Evolutionary conservation across 2,888 invertebrate species (phyloP).

Genomic region (Eumerus sabulonum): DNA sequence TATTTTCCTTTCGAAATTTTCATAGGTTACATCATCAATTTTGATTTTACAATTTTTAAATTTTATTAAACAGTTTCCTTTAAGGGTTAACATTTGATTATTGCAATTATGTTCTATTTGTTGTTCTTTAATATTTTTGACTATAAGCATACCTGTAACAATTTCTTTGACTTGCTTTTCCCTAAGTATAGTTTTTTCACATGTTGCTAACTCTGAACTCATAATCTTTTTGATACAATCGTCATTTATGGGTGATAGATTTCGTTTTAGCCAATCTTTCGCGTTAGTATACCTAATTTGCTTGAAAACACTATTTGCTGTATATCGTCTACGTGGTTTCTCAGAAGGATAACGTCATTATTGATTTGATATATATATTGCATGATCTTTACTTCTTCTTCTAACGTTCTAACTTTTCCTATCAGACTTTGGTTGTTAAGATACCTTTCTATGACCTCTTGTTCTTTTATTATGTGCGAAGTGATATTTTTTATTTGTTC

Average conservation of each 20-base stretch:
- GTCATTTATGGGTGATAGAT: not conserved
- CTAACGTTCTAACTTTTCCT: too few relatives aligned
- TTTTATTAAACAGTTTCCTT: conserved; percentile 2
- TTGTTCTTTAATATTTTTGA: not conserved
- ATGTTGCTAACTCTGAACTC: not conserved
- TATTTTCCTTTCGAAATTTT: not conserved
- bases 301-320: conserved; percentile 60
- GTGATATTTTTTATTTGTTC: too few relatives aligned
- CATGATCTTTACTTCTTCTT: conserved; percentile 62
- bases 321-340: conserved; percentile 48
- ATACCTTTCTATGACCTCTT: too few relatives aligned
- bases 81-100: not conserved
- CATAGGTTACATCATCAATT: conserved; percentile 2
- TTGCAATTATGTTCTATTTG: conserved; percentile 5
- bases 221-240: too few relatives aligned
- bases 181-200: not conserved
- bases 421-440: too few relatives aligned
- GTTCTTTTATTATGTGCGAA: too few relatives aligned
- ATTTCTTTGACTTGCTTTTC: not conserved
- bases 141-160: not conserved
- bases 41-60: conserved; percentile 21
- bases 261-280: conserved; percentile 18
- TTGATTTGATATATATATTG: conserved; percentile 62
- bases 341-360: conserved; percentile 47
- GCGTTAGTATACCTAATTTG: conserved; percentile 59